Base-by-base conservation (phyloP, 2,888 invertebrate species). In the Mimas tiliae region DNA sequence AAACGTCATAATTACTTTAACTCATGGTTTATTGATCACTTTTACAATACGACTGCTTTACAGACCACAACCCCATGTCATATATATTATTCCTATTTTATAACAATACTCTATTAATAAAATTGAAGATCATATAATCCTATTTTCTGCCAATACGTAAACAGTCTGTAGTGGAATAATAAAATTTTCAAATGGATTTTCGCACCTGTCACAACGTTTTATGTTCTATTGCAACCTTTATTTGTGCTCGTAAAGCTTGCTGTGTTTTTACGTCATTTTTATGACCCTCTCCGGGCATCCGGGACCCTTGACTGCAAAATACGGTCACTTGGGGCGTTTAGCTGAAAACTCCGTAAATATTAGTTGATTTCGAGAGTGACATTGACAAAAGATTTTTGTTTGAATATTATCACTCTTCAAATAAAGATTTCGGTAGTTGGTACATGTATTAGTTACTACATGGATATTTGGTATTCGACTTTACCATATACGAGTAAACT, bases 171-270 rank as follows among this genome's bases (percentile, higher is more conserved):
- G 67, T 67, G 68, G 64, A 55, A 65, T 68, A 70, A 70, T 73
- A 73, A 76, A 45, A 72, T 62, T 70, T 72, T 69, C 68, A 68
- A 73, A 67, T 69, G 70, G 65, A 63, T 71, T 70, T 74, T 70
- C 66, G 45, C 72, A 74, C 73, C 75, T 76, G 73, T 63, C 64
- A 21, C 66, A 58, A 66, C 63, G 52, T 70, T 75, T 76, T 73
- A 77, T 58, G 67, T 66, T 58, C 68, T 62, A 68, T 69, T 51
- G 64, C 53, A 14, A 67, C 64, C 66, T 74, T 74, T 74, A 74
- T 72, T 70, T 53, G 70, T 63, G 38, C 51, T 67, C 69, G 65
- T 76, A 70, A 72, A 74, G 45, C 65, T 42, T 67, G 63, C 55
- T 67, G 63, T 45, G 33, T 48, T 71, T 71, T 69, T 72, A 70